These are phyloP conservation scores for Cebuella pygmaea DNA, from an alignment of 2,797 vertebrate species.

Conservation along the genomic window DNA sequence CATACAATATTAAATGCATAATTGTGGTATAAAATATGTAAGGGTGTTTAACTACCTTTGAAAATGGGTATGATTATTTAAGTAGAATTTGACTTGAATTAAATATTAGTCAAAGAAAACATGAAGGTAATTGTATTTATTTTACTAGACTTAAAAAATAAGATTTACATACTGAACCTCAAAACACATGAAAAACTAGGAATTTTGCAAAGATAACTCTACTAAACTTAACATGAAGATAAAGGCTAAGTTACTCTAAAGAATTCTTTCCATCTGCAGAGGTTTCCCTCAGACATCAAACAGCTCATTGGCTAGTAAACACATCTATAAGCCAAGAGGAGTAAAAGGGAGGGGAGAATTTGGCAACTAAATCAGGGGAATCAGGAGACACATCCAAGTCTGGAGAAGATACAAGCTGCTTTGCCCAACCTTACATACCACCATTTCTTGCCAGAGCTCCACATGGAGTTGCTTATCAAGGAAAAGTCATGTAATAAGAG, in stretches of 20 bases:
- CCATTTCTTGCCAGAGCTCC: not conserved
- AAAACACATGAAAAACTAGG: not conserved
- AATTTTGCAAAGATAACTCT: not conserved
- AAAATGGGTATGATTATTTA: constrained; percentile 52
- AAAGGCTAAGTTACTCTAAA: constrained; percentile 22
- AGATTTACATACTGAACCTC: not conserved
- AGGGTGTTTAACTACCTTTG: constrained; percentile 51
- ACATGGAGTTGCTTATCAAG: not conserved
- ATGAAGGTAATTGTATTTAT: not conserved
- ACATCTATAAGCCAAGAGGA: not conserved
- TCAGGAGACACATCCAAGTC: not conserved
- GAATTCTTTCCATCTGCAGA: not conserved
- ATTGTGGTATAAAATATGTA: constrained; percentile 34
- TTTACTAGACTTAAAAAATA: constrained; percentile 49
- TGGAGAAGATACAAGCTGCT: not conserved
- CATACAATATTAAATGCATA: constrained; percentile 43
- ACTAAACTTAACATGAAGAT: constrained; percentile 4
- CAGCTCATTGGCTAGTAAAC: not conserved
- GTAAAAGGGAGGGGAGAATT: not conserved
- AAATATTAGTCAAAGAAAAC: constrained; percentile 51
- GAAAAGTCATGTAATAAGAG: not conserved
- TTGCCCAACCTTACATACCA: not conserved
- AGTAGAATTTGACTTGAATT: constrained; percentile 52
- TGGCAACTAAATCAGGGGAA: not conserved
- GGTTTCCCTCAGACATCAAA: not conserved